phyloP scores from a whole-genome alignment of 2,113 vertebrate species.

The Pachyramphus minor region DNA sequence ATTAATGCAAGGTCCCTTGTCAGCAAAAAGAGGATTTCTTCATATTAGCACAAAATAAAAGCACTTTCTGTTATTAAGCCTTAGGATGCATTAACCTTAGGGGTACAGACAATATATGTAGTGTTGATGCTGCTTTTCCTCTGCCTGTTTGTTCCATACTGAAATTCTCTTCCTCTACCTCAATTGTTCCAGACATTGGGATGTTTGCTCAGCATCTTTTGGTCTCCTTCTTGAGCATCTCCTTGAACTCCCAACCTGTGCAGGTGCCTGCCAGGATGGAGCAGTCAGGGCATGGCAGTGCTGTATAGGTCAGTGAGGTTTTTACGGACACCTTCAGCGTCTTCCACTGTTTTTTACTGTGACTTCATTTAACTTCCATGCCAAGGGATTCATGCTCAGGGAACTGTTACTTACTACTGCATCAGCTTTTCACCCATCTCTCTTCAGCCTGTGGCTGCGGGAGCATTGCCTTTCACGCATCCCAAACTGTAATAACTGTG shows the following conservation, averaged over 20 bases:
- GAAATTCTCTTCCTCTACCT: background rate
- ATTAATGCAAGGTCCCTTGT: background rate
- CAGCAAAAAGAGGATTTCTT: slow-evolving; percentile 11
- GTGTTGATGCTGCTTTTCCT: background rate
- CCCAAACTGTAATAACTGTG: background rate
- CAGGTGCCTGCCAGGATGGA: background rate
- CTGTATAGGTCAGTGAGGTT: background rate
- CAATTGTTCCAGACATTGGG: background rate
- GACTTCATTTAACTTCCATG: background rate
- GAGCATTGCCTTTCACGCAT: background rate
- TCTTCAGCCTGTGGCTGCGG: background rate
- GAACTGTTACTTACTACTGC: background rate
- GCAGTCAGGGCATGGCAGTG: background rate
- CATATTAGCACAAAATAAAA: background rate
- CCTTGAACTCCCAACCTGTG: background rate
- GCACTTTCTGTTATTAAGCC: background rate
- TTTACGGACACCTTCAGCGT: background rate
- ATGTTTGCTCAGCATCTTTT: background rate
- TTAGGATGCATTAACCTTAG: background rate
- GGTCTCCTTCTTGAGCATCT: background rate
- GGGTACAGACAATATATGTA: fast-evolving
- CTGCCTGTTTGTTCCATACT: background rate
- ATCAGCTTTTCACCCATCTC: background rate
- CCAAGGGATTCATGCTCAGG: background rate
- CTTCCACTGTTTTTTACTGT: background rate